phyloP scores from a whole-genome alignment of 1,140 invertebrate species.

The Orius insidiosus region DNA sequence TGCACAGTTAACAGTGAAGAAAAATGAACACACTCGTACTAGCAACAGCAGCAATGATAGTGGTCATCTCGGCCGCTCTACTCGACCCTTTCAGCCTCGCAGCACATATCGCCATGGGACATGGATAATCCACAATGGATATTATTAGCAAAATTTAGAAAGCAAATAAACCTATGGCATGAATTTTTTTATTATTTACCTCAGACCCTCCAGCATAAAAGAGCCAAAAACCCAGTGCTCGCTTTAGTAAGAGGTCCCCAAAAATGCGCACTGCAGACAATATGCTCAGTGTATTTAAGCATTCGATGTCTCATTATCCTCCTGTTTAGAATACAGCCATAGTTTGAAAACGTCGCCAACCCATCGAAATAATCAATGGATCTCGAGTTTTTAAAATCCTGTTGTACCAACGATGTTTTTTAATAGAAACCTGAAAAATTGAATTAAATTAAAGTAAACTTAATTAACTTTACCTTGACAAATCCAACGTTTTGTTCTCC shows the following conservation, averaged over 20 bases:
- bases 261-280: constrained; percentile 89
- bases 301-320: constrained; percentile 81
- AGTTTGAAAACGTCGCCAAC: constrained; percentile 95
- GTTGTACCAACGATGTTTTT: constrained; percentile 95
- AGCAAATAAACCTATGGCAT: not conserved
- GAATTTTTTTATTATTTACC: constrained; percentile 23
- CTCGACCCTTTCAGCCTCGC: not conserved
- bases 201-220: constrained; percentile 51
- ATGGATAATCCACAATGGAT: too few species aligned
- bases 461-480: too few species aligned
- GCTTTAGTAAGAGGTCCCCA: constrained; percentile 96
- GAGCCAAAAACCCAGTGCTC: constrained; percentile 79
- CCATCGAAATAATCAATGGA: constrained; percentile 89
- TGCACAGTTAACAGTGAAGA: not conserved
- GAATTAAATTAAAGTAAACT: too few species aligned
- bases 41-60: too few species aligned
- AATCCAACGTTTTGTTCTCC: constrained; percentile 89
- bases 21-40: too few species aligned
- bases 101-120: not conserved
- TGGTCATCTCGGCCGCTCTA: too few species aligned
- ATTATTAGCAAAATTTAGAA: too few species aligned
- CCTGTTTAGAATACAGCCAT: constrained; percentile 82
- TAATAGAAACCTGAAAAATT: constrained; percentile 61
- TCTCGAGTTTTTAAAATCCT: constrained; percentile 91
- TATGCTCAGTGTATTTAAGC: constrained; percentile 94